Percentiles rank a stretch among this genome's conserved stretches.
Evolutionary conservation across 2,888 invertebrate genomes (phyloP).

Genomic region (Lepidocyrtoides sp.): DNA sequence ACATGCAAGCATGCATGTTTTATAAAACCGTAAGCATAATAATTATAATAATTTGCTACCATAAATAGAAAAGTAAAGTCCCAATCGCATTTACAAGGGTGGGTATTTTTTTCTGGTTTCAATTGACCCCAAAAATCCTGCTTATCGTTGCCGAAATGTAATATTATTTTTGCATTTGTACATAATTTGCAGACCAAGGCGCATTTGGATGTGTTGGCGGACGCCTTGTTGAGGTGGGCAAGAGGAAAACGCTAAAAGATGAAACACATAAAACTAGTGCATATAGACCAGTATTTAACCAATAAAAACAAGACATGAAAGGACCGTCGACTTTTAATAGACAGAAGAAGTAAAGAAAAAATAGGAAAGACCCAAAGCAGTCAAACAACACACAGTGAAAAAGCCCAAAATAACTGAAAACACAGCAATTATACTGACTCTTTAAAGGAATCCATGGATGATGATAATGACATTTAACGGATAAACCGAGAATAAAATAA

Average conservation of each 20-base stretch:
- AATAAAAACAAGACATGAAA: slow-evolving; percentile 17
- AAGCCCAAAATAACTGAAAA: not conserved
- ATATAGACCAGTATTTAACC: slow-evolving; percentile 42
- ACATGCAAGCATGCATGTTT: too few relatives aligned
- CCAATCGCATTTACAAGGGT: too few relatives aligned
- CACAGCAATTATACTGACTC: slow-evolving; percentile 19
- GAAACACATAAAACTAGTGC: not conserved
- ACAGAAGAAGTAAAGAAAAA: not conserved
- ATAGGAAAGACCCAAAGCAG: not conserved
- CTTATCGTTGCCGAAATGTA: too few relatives aligned
- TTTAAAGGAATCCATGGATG: not conserved
- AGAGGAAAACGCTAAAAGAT: slow-evolving; percentile 89
- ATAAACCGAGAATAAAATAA: slow-evolving; percentile 17
- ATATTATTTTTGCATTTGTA: not conserved
- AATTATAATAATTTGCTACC: too few relatives aligned
- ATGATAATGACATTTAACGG: slow-evolving; percentile 32
- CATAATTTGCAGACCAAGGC: slow-evolving; percentile 93
- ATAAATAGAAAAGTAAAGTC: too few relatives aligned
- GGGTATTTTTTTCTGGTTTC: too few relatives aligned
- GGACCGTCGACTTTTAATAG: not conserved
- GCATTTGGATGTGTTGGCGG: slow-evolving; percentile 97
- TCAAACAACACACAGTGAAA: too few relatives aligned
- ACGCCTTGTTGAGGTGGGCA: slow-evolving; percentile 97
- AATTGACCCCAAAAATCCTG: too few relatives aligned
- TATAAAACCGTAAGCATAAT: too few relatives aligned